phyloP scores from a whole-genome alignment of 2,888 invertebrate species.

The Lycaena phlaeas region DNA sequence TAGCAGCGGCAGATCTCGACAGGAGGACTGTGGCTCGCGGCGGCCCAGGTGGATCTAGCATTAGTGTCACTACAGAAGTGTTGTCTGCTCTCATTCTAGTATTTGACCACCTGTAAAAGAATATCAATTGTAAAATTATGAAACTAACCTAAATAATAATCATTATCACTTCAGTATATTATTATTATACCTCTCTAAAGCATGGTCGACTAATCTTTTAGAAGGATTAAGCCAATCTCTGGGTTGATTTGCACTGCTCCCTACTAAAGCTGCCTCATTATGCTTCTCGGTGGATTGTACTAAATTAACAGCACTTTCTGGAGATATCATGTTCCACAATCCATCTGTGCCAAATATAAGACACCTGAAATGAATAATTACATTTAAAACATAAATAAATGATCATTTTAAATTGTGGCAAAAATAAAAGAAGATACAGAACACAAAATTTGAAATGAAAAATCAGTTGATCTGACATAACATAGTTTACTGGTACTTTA shows the following conservation, averaged over 20 bases:
- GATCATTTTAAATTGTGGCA: no score
- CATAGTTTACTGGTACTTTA: no score
- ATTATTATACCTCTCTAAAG: conserved; percentile 70
- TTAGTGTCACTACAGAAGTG: conserved; percentile 92
- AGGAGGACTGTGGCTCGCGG: conserved; percentile 78
- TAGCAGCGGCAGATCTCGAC: conserved; percentile 37
- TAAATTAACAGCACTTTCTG: conserved; percentile 86
- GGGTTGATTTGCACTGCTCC: conserved; percentile 50
- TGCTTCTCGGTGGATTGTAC: conserved; percentile 87
- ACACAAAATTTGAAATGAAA: no score
- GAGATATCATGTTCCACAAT: conserved; percentile 94
- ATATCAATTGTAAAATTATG: background rate
- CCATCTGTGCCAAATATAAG: conserved; percentile 97
- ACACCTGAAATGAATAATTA: conserved; percentile 72
- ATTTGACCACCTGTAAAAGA: conserved; percentile 82
- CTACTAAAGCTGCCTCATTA: conserved; percentile 78
- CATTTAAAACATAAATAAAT: background rate
- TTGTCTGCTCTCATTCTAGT: conserved; percentile 95
- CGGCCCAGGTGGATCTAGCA: conserved; percentile 92
- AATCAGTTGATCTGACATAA: no score
- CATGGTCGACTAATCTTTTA: conserved; percentile 87
- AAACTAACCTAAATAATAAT: background rate
- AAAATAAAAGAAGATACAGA: no score
- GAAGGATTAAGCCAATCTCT: conserved; percentile 90
- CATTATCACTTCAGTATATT: background rate